Conservation (phyloP, 2,888 invertebrate species). For the Lasius fuliginosus region DNA sequence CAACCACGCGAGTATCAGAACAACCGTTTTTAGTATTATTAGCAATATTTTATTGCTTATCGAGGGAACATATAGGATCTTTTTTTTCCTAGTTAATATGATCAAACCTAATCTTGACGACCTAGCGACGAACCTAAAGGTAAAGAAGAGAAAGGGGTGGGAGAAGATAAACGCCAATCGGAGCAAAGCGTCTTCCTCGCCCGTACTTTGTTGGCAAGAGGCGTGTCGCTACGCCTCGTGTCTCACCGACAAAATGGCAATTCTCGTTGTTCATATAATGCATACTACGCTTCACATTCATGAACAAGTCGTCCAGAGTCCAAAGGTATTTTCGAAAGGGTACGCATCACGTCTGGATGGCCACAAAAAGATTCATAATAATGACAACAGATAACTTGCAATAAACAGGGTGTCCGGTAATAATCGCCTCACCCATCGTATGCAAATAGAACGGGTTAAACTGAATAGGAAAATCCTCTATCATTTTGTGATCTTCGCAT, state of each 20-base stretch:
- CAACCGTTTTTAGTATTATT: neutral
- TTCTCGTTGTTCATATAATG: slow-evolving; percentile 28
- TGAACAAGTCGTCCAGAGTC: neutral
- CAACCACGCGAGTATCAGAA: neutral
- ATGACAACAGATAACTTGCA: neutral
- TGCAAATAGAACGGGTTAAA: too few species aligned
- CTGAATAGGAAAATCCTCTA: too few species aligned
- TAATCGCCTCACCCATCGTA: too few species aligned
- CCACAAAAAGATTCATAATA: neutral
- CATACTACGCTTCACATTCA: neutral
- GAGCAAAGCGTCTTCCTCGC: slow-evolving; percentile 33
- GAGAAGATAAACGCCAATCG: slow-evolving; percentile 48
- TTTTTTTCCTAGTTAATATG: slow-evolving; percentile 23
- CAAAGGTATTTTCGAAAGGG: neutral
- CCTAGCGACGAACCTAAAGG: neutral
- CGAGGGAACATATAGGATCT: neutral
- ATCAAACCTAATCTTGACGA: slow-evolving; percentile 31
- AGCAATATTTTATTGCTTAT: slow-evolving; percentile 24
- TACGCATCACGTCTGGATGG: neutral
- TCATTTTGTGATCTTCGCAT: too few species aligned
- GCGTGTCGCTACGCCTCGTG: slow-evolving; percentile 53
- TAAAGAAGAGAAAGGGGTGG: neutral
- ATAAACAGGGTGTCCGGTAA: neutral
- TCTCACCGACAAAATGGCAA: slow-evolving; percentile 53
- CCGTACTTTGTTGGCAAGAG: slow-evolving; percentile 24